phyloP scores from a whole-genome alignment of 2,888 invertebrate genomes.

The Yponomeuta plumbellus region DNA sequence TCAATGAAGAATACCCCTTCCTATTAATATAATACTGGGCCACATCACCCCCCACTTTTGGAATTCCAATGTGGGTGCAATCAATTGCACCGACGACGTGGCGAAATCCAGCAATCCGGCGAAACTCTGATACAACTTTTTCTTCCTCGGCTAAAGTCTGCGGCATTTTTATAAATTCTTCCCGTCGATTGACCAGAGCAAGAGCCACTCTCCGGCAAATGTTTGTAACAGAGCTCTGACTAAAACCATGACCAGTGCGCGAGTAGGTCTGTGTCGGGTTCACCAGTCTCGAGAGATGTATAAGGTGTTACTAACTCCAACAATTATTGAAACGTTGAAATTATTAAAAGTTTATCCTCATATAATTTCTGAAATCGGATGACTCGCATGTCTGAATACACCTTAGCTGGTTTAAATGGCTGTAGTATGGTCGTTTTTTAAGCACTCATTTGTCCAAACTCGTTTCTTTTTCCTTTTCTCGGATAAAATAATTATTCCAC shows the following conservation, averaged over 20 bases:
- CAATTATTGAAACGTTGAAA: too few species aligned
- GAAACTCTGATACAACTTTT: constrained; percentile 5
- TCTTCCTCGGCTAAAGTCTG: neutral
- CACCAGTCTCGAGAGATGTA: too few species aligned
- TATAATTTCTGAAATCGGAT: too few species aligned
- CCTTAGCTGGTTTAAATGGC: too few species aligned
- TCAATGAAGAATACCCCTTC: constrained; percentile 23
- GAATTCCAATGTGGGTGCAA: constrained; percentile 24
- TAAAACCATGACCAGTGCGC: constrained; percentile 13
- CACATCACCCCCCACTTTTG: constrained; percentile 19
- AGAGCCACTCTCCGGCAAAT: constrained; percentile 9
- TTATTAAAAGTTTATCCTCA: too few species aligned
- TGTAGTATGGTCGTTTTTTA: too few species aligned
- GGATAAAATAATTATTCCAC: too few species aligned
- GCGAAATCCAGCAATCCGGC: constrained; percentile 9
- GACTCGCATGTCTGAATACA: too few species aligned
- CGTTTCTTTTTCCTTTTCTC: too few species aligned
- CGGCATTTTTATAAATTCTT: constrained; percentile 12
- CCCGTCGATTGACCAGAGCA: neutral
- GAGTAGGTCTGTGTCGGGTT: too few species aligned
- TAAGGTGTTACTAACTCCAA: too few species aligned
- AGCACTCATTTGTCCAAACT: too few species aligned
- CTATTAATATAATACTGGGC: constrained; percentile 23
- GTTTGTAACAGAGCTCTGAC: constrained; percentile 11
- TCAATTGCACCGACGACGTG: constrained; percentile 20